Evolutionary conservation across 2,113 vertebrate genomes (phyloP), one percentile per base, ranked within the genome.

Genomic region (Panurus biarmicus): DNA sequence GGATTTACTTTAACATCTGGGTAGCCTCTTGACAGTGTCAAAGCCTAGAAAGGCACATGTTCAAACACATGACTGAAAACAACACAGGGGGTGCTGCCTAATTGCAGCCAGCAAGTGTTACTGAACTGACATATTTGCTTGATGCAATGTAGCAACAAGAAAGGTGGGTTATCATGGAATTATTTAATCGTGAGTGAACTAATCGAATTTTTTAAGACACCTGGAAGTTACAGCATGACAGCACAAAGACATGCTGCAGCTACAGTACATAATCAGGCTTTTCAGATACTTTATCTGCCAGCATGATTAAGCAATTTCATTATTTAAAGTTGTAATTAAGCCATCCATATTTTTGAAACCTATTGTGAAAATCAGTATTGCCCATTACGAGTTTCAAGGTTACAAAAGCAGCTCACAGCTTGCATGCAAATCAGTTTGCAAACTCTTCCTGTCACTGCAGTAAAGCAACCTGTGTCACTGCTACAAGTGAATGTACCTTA

Each of bases 261-360:
- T 74, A 40, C 69, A 70, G 61, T 83, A 72, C 45, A 57, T 85
- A 85, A 94, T 89, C 82, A 53, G 50, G 61, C 45, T 64, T 94
- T 95, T 93, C 89, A 89, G 81, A 87, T 91, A 57, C 76, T 93
- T 93, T 71, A 57, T 88, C 58, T 95, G 78, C 91, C 92, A 89
- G 50, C 79, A 65, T 91, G 92, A 96, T 96, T 86, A 96, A 96
- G 60, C 29, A 75, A 82, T 94, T 94, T 90, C 65, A 85, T 95
- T 95, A 91, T 91, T 95, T 94, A 91, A 93, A 94, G 54, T 47
- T 92, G 33, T 95, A 97, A 96, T 96, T 96, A 94, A 96, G 44
- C 75, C 66, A 95, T 95, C 67, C 74, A 25, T 81, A 84, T 89
- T 94, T 95, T 70, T 91, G 58, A 67, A 87, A 75, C n/a, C 77